These are phyloP conservation scores for Mirza zaza DNA, from an alignment of 2,113 vertebrate species.

Conservation along the genomic window DNA sequence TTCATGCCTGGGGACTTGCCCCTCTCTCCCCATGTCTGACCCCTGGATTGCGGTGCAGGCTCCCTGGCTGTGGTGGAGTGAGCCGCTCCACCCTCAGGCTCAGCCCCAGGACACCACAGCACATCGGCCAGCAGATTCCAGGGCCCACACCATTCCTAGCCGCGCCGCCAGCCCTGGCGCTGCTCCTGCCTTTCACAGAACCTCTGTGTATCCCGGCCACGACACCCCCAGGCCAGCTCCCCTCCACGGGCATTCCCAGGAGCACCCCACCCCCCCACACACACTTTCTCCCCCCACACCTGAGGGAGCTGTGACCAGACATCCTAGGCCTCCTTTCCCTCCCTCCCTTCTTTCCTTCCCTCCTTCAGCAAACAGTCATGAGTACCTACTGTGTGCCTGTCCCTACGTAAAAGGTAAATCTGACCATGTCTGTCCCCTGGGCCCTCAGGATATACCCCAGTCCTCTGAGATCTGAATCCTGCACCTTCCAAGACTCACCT, in stretches of 20 bases:
- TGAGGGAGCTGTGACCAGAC: not conserved
- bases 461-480: not conserved
- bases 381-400: not conserved
- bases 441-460: not conserved
- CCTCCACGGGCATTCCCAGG: not conserved
- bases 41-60: no score
- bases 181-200: not conserved
- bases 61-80: not conserved
- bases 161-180: not conserved
- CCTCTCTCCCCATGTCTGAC: not conserved
- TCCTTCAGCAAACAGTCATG: not conserved
- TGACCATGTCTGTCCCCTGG: not conserved
- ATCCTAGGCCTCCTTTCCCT: not conserved
- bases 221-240: not conserved
- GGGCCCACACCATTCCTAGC: constrained; percentile 69
- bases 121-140: constrained; percentile 69
- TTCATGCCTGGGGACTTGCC: not conserved
- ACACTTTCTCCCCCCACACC: not conserved
- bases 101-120: not conserved
- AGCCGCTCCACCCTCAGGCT: not conserved
- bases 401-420: not conserved
- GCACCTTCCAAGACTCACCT: not conserved
- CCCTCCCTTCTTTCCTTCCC: not conserved
- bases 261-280: not conserved
- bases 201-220: not conserved